Conservation (phyloP, 1,140 invertebrate genomes). For the Zophobas atratus region DNA sequence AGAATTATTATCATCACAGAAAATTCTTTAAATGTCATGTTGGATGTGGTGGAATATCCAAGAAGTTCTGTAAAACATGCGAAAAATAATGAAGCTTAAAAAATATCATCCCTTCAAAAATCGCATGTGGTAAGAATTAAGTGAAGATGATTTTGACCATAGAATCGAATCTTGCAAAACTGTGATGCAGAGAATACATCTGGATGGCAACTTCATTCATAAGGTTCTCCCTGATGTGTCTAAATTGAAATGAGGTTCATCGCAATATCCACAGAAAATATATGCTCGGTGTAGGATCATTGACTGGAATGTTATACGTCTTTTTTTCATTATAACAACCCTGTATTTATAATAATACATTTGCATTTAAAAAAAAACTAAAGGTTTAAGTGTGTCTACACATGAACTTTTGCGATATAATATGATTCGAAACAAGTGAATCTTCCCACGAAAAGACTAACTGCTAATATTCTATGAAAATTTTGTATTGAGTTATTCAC, state of each 20-base stretch:
- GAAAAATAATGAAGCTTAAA: slow-evolving; percentile 3
- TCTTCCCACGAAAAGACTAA: no score
- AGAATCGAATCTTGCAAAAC: background rate
- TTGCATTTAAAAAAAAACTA: no score
- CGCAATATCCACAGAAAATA: background rate
- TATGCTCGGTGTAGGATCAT: background rate
- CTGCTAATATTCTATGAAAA: no score
- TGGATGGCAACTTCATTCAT: background rate
- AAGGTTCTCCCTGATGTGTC: background rate
- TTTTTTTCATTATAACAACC: no score
- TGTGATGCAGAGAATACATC: background rate
- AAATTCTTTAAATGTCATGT: slow-evolving; percentile 47
- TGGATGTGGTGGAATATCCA: slow-evolving; percentile 45
- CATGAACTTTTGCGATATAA: no score
- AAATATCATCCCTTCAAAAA: slow-evolving; percentile 29
- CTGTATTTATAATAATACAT: no score
- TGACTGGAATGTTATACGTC: no score
- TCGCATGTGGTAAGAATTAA: slow-evolving; percentile 8
- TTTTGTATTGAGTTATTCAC: no score
- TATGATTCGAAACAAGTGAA: no score
- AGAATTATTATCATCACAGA: slow-evolving; percentile 29
- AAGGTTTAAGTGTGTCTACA: no score
- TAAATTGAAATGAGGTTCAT: background rate
- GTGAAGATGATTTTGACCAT: background rate
- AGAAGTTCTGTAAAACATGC: slow-evolving; percentile 33